Base-by-base conservation (phyloP, 2,888 invertebrate genomes). In the Andrena praecox region DNA sequence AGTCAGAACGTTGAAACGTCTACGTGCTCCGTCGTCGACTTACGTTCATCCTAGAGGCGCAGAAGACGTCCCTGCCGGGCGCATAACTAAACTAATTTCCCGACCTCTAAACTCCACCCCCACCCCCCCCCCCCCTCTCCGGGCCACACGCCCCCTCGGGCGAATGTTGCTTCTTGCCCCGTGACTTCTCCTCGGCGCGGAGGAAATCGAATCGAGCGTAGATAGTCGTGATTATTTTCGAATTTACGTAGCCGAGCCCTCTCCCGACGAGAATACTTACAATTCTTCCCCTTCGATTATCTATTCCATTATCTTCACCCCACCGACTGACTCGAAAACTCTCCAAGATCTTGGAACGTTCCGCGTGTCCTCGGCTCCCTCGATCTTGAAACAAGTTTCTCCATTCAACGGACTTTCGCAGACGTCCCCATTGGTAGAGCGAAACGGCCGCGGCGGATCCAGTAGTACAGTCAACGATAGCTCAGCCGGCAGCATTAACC, bases 61-160 rank as follows among this genome's bases (percentile, higher is more conserved):
- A 56, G 81, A 86, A 88, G 86, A 90, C 89, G 90, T 92, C 88
- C 92, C 91, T 92, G 93, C 91, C 90, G 84, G 89, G 87, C 89
- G 91, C 91, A 92, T 93, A 93, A 93, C 93, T 92, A 93, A 93
- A 93, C 93, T 93, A 93, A 93, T 93, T 93, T 92, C 87, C 89
- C 87, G 90, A 90, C 89, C 93, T 90, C 92, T 84, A 89, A 91
- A 89, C 90, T 89, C 87, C 75, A 85, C 85, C 85, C 76, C 82
- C 82, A 82, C 67, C 82, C 85, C 87, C 85, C 20, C 60, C 33
- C 20, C 33, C 31, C 2, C 1, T 6, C 24, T 7, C 54, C 1
- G 20, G 8, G 24, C 12, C 16, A 12, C 42, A 16, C 0, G 48
- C 31, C 29, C 72, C 87, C 86, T 71, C 79, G 79, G 85, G 89